Base-by-base conservation (phyloP, 2,113 vertebrate genomes). In the Macquaria australasica region DNA sequence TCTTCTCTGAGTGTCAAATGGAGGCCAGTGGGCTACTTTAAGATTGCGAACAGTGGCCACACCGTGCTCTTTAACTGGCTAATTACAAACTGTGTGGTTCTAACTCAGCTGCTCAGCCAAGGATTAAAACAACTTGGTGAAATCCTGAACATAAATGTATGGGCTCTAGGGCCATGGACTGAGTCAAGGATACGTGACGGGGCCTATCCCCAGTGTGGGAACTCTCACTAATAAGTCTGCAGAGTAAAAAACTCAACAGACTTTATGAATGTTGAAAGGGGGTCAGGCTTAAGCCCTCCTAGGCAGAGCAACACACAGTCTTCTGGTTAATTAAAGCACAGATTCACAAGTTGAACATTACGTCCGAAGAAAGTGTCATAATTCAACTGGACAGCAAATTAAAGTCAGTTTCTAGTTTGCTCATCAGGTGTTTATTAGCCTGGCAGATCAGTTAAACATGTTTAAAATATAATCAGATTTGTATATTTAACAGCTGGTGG, bases 51-150 rank as follows among this genome's bases (percentile, higher is more conserved):
- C 71, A 25, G 67, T 28, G 39, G 34, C 53, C 50, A 31, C 34
- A 11, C 18, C 12, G 0, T 79, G 62, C 53, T 20, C 68, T 72
- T 67, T 85, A 83, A 74, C 56, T 69, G 50, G 51, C 58, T 81
- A 77, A 84, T 90, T 82, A 68, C 70, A 71, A 80, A 74, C 66
- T 34, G 68, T 51, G 31, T 81, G 85, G 81, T 28, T 78, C 62
- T 55, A 73, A 83, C 76, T 84, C 55, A 28, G 74, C 53, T 66
- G 77, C 79, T 83, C 68, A 77, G 70, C 41, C 34, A 60, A n/a
- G 4, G 43, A 83, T 77, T 81, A 73, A 81, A 68, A 50, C 39
- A 84, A 84, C 23, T 59, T 3, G 12, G 79, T 82, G 48, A 58
- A 59, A 71, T 64, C 50, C 28, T 77, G 55, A 79, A 60, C 51